Evolutionary conservation across 1,140 invertebrate species (phyloP).

Genomic region (Bombus cullumanus): DNA sequence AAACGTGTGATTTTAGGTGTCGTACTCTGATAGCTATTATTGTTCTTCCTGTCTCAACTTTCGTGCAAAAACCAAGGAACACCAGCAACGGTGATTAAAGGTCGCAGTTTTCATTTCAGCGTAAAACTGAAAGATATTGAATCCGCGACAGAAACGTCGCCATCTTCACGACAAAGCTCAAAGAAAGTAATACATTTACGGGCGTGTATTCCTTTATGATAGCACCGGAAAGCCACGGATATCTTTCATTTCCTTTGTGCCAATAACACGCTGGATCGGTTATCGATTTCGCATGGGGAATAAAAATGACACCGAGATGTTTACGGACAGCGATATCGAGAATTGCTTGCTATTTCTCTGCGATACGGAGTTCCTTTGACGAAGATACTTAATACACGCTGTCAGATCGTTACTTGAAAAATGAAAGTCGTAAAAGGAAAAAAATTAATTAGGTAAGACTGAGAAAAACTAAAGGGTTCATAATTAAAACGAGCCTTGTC

Average conservation of each 20-base stretch:
- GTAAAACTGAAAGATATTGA: conserved; percentile 34
- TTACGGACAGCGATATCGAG: not conserved
- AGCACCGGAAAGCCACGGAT: conserved; percentile 13
- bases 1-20: not conserved
- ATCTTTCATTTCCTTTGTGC: conserved; percentile 25
- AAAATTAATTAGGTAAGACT: not conserved
- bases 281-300: conserved; percentile 33
- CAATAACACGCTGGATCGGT: conserved; percentile 34
- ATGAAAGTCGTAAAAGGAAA: not conserved
- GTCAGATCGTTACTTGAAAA: not conserved
- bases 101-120: not conserved
- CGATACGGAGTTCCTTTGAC: not conserved
- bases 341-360: not conserved
- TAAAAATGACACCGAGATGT: conserved; percentile 31
- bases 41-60: not conserved
- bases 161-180: not conserved
- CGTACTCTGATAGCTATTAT: not conserved
- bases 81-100: conserved; percentile 20
- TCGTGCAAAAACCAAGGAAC: not conserved
- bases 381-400: not conserved
- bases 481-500: not conserved
- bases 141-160: not conserved
- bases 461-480: not conserved
- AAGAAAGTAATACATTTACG: conserved; percentile 32
- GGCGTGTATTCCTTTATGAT: conserved; percentile 34